These are phyloP conservation scores for Zosterops lateralis DNA, from an alignment of 2,113 vertebrate genomes.

Conservation along the genomic window DNA sequence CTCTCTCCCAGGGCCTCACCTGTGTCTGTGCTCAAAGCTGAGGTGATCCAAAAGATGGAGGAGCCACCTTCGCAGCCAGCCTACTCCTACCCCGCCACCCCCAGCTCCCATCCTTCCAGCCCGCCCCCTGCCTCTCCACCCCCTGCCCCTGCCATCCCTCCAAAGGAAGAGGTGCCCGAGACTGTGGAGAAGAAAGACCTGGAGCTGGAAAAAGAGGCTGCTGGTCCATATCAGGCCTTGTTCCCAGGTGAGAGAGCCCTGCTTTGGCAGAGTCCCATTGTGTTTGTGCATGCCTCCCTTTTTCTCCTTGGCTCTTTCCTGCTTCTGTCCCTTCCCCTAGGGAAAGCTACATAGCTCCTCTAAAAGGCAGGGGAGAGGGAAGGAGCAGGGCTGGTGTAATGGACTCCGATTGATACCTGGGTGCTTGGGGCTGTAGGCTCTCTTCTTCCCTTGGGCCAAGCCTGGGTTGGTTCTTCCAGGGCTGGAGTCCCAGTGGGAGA, in stretches of 20 bases:
- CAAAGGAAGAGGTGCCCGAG: constrained; percentile 83
- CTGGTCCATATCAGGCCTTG: constrained; percentile 79
- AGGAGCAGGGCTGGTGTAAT: not conserved
- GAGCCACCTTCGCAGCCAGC: constrained; percentile 78
- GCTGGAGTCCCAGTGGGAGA: not conserved
- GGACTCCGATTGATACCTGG: not conserved
- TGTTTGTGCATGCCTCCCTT: constrained; percentile 39
- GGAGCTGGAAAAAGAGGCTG: constrained; percentile 77
- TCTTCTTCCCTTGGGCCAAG: not conserved
- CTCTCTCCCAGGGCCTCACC: constrained; percentile 79
- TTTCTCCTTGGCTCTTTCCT: constrained; percentile 44
- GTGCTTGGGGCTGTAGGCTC: not conserved
- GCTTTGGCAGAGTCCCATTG: constrained; percentile 15
- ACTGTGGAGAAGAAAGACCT: constrained; percentile 81
- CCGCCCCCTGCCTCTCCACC: constrained; percentile 73
- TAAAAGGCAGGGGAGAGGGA: not conserved
- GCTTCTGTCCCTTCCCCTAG: constrained; percentile 30
- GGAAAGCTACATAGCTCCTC: not conserved
- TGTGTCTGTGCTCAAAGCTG: constrained; percentile 83
- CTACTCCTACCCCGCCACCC: constrained; percentile 83
- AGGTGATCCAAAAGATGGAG: constrained; percentile 84
- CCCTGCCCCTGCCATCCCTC: constrained; percentile 76
- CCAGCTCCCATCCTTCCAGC: constrained; percentile 78
- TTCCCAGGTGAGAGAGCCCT: constrained; percentile 82
- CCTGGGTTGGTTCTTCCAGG: constrained; percentile 10